Conservation (phyloP, 2,888 invertebrate species). For the Tuberolachnus salignus region DNA sequence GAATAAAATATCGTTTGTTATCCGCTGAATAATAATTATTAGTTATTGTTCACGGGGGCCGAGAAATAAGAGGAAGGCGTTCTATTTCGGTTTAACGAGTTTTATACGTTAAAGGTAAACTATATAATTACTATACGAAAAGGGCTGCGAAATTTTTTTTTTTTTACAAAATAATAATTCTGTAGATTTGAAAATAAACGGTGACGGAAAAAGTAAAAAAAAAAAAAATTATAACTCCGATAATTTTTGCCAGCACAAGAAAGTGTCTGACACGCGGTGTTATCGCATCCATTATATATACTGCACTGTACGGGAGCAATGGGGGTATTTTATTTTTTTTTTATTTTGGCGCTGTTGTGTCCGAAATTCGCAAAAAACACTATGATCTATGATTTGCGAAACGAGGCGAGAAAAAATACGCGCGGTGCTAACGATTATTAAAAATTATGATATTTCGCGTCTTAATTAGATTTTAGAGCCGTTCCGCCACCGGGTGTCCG, state of each 20-base stretch:
- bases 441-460: slow-evolving; percentile 52
- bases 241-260: neutral
- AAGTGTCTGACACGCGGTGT: slow-evolving; percentile 7
- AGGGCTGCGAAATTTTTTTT: too few relatives aligned
- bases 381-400: slow-evolving; percentile 51
- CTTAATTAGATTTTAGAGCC: slow-evolving; percentile 56
- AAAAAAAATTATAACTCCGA: too few relatives aligned
- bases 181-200: too few relatives aligned
- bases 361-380: slow-evolving; percentile 28
- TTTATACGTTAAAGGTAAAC: too few relatives aligned
- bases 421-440: slow-evolving; percentile 47
- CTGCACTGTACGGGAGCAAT: neutral
- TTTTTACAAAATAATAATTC: too few relatives aligned
- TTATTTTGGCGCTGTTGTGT: slow-evolving; percentile 27
- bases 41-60: too few relatives aligned
- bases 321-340: neutral
- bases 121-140: too few relatives aligned
- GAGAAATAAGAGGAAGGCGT: too few relatives aligned
- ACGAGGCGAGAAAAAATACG: slow-evolving; percentile 30
- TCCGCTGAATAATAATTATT: too few relatives aligned
- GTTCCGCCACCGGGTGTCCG: slow-evolving; percentile 54
- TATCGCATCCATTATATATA: neutral
- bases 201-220: too few relatives aligned
- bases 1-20: too few relatives aligned
- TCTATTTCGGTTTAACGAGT: too few relatives aligned